Percentiles rank a stretch among this genome's conserved stretches.
Conservation (phyloP, 2,113 vertebrate species). For the Gymnocephalus cernua region DNA sequence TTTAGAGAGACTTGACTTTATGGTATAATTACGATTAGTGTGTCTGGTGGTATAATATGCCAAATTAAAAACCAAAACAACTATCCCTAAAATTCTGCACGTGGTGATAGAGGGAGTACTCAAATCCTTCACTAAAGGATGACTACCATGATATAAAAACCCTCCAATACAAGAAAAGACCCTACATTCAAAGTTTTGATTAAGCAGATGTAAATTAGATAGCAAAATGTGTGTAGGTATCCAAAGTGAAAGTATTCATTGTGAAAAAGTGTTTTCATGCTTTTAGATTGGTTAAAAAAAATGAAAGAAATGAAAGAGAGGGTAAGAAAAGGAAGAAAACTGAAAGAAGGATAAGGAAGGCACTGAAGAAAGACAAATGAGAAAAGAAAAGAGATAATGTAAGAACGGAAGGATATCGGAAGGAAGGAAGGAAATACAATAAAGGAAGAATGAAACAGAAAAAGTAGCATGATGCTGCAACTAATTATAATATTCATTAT, state of each 20-base stretch:
- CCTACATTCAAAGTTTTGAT: not conserved
- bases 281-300: not conserved
- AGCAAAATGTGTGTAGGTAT: not conserved
- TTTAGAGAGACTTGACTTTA: constrained; percentile 26
- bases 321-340: not conserved
- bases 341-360: not conserved
- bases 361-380: not conserved
- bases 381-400: not conserved
- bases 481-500: not conserved
- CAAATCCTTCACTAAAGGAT: not conserved
- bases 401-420: not conserved
- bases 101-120: not conserved
- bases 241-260: not conserved
- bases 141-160: not conserved
- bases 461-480: not conserved
- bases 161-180: not conserved
- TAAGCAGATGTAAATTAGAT: not conserved
- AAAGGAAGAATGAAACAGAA: not conserved
- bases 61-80: constrained; percentile 6
- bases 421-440: not conserved
- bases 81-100: not conserved
- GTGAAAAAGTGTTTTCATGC: not conserved
- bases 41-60: constrained; percentile 12
- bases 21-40: constrained; percentile 19
- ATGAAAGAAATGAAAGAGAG: not conserved